Evolutionary conservation across 2,888 invertebrate genomes (phyloP).

Genomic region (Nomada goodeniana): DNA sequence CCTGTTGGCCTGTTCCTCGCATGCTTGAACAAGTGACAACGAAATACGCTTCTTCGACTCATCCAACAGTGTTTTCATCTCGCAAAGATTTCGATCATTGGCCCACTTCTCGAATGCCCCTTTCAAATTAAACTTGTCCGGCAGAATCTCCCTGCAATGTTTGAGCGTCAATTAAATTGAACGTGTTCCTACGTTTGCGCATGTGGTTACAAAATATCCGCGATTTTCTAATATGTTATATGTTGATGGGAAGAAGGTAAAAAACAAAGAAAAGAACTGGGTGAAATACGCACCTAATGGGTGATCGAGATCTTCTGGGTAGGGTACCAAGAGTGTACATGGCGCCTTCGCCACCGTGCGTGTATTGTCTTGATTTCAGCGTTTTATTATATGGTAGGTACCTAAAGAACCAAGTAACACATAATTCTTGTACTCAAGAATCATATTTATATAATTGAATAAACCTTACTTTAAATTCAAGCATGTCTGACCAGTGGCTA

Average conservation of each 20-base stretch:
- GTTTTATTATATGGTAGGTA: conserved; percentile 42
- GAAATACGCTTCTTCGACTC: conserved; percentile 53
- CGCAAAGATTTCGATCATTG: neutral
- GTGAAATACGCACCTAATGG: conserved; percentile 50
- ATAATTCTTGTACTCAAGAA: neutral
- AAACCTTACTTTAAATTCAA: neutral
- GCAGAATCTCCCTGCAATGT: conserved; percentile 47
- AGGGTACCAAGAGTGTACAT: conserved; percentile 1
- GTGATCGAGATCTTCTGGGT: conserved; percentile 48
- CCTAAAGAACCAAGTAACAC: conserved; percentile 33
- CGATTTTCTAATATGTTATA: conserved; percentile 14
- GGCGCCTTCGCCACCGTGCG: neutral
- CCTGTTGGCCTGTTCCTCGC: neutral
- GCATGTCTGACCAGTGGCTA: neutral
- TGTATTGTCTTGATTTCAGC: conserved; percentile 35
- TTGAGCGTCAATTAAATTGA: conserved; percentile 36
- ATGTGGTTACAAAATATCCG: conserved; percentile 36
- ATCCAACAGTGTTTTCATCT: conserved; percentile 16
- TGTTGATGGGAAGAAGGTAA: neutral
- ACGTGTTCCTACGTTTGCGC: conserved; percentile 3
- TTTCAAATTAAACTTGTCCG: conserved; percentile 58
- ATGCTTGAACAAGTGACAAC: conserved; percentile 33
- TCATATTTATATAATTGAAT: no score
- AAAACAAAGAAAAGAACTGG: neutral
- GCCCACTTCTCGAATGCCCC: conserved; percentile 24